These are phyloP conservation scores for Hydropotes inermis DNA, from an alignment of 2,113 vertebrate genomes.

Conservation along the genomic window DNA sequence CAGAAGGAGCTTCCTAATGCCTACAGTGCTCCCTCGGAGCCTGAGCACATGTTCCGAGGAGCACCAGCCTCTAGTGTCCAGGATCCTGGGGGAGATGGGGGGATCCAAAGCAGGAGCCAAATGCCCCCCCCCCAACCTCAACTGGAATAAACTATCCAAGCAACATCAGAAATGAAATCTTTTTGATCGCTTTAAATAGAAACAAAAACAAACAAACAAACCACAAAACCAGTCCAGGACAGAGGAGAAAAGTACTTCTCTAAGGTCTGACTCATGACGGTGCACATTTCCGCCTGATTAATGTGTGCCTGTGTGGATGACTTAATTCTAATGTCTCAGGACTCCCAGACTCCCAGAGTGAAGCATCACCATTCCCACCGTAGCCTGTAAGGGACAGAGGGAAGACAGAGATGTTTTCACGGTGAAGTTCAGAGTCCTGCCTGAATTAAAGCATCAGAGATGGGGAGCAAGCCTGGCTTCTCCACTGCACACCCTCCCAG, in stretches of 20 bases:
- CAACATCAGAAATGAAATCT: not conserved
- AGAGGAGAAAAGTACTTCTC: not conserved
- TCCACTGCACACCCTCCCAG: not conserved
- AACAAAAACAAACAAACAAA: not conserved
- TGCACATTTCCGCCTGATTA: not conserved
- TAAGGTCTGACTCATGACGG: not conserved
- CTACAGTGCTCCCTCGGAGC: not conserved
- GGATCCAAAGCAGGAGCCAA: not conserved
- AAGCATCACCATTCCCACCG: not conserved
- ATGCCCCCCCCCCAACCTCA: rapidly evolving
- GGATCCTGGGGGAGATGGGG: not conserved
- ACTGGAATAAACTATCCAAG: not conserved
- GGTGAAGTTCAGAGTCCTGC: not conserved
- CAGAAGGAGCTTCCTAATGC: not conserved
- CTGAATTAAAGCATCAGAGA: not conserved
- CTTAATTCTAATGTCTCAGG: not conserved
- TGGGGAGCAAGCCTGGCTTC: not conserved
- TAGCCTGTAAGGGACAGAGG: not conserved
- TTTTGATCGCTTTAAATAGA: not conserved
- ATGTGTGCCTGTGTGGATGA: not conserved
- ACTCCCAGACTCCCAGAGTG: not conserved
- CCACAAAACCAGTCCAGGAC: not conserved
- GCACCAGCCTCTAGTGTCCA: rapidly evolving
- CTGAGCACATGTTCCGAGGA: not conserved
- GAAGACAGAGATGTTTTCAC: not conserved